Percentiles rank a stretch among this genome's conserved stretches.
phyloP scores from a whole-genome alignment of 2,888 invertebrate species.

The Leucophenga montana region DNA sequence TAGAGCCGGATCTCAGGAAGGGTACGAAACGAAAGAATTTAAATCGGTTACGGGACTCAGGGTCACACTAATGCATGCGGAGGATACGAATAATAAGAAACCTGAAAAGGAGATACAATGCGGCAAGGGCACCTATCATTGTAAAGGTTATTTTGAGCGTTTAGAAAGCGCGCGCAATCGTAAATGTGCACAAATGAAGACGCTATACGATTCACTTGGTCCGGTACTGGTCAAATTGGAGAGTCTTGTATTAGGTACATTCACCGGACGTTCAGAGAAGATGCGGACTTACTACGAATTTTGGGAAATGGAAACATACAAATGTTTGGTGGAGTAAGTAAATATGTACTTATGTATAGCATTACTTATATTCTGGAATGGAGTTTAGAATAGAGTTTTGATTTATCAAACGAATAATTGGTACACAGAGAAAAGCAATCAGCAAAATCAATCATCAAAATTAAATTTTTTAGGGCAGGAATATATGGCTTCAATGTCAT shows the following conservation, averaged over 20 bases:
- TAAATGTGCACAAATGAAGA: conserved; percentile 79
- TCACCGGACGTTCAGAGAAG: conserved; percentile 81
- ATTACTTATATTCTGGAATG: no score
- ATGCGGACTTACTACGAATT: conserved; percentile 85
- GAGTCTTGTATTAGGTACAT: conserved; percentile 85
- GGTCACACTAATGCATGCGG: conserved; percentile 37
- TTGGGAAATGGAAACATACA: conserved; percentile 88
- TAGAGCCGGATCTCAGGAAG: not conserved
- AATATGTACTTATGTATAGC: not conserved
- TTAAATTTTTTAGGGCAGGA: no score
- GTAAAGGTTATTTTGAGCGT: conserved; percentile 78
- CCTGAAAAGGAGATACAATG: conserved; percentile 46
- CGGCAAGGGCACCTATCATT: conserved; percentile 58
- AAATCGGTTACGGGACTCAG: conserved; percentile 41
- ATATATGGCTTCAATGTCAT: no score
- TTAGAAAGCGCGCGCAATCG: conserved; percentile 81
- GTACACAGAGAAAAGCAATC: no score
- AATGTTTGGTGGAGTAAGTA: conserved; percentile 77
- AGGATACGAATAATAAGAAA: conserved; percentile 29
- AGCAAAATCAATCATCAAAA: no score
- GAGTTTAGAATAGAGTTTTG: no score
- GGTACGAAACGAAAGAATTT: not conserved
- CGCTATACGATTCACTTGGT: conserved; percentile 85
- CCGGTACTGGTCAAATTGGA: conserved; percentile 90
- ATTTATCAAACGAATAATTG: no score